Evolutionary conservation across 2,113 vertebrate species (phyloP).

Genomic region (Rhabdomys dilectus): DNA sequence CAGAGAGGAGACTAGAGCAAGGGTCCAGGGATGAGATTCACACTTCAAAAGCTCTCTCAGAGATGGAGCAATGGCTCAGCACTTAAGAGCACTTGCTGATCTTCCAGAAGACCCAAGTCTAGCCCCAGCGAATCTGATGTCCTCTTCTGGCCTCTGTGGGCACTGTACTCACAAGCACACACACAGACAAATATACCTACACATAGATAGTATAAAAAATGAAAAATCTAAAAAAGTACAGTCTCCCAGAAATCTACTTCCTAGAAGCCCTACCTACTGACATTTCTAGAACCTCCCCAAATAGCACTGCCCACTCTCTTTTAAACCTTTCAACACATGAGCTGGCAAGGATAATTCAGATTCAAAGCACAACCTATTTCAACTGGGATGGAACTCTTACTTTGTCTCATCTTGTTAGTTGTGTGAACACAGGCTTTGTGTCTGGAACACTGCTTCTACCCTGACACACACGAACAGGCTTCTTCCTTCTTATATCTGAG

Average conservation of each 20-base stretch:
- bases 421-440: not conserved
- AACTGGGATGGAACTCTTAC: rapidly evolving
- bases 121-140: not conserved
- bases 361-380: not conserved
- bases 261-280: not conserved
- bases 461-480: not conserved
- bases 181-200: not conserved
- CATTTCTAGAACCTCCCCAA: not conserved
- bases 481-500: not conserved
- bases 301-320: not conserved
- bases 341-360: not conserved
- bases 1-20: not conserved
- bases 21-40: not conserved
- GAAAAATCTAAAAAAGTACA: not conserved
- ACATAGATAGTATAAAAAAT: too few species aligned
- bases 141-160: not conserved
- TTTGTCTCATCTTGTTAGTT: not conserved
- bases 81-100: not conserved
- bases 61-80: not conserved
- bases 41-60: not conserved
- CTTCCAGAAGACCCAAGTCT: not conserved
- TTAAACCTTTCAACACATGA: not conserved
- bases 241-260: not conserved
- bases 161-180: not conserved
- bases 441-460: not conserved